Conservation (phyloP, 2,888 invertebrate genomes). For the Hydrotaea cyrtoneurina region DNA sequence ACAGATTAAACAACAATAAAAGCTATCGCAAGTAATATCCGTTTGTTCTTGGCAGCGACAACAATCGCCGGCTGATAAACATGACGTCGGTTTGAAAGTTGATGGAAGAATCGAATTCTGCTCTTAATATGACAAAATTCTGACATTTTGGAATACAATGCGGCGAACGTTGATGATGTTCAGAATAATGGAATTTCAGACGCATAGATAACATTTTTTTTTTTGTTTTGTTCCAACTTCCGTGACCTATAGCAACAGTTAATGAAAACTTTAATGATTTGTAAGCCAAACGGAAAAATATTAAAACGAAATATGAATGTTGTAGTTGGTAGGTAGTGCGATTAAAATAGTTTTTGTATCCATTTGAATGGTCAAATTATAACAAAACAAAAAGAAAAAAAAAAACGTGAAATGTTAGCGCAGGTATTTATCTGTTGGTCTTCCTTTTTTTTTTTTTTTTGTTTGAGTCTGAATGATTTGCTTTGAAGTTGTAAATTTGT, state of each 20-base stretch:
- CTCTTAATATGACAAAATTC: neutral
- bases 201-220: neutral
- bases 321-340: neutral
- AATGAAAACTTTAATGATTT: conserved; percentile 37
- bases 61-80: neutral
- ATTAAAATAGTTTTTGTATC: conserved; percentile 12
- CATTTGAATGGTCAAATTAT: conserved; percentile 29
- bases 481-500: neutral
- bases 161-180: neutral
- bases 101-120: neutral
- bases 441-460: neutral
- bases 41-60: neutral
- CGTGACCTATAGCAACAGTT: conserved; percentile 49
- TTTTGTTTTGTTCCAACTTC: conserved; percentile 37
- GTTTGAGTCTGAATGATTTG: neutral
- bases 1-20: neutral
- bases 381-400: neutral
- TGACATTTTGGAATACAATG: neutral
- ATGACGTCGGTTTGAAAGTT: neutral
- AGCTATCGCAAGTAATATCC: neutral
- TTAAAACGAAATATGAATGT: conserved; percentile 1
- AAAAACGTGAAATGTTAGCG: conserved; percentile 11
- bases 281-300: neutral
- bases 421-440: neutral
- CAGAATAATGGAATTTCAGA: conserved; percentile 10